Evolutionary conservation across 2,888 invertebrate genomes (phyloP), one percentile per base, ranked within the genome.

Genomic region (Sphaeridia pumilis): DNA sequence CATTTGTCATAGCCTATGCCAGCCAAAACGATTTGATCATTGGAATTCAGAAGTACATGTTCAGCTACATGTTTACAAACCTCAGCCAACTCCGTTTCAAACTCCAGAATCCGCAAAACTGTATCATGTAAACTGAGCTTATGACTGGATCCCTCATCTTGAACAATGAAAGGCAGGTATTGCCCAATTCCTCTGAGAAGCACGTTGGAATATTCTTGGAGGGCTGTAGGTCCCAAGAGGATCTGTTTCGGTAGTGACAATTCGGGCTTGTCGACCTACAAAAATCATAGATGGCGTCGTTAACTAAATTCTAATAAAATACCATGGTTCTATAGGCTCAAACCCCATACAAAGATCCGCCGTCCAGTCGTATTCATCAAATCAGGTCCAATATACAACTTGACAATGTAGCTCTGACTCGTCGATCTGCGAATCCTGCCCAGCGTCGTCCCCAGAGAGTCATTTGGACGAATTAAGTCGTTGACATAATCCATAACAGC

Each of bases 331-430:
- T n/a, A n/a, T n/a, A n/a, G n/a, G n/a, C n/a, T n/a, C n/a, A n/a
- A n/a, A n/a, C n/a, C n/a, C n/a, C 85, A 84, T 67, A 87, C 71
- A 1, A 79, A 77, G 50, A 87, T 75, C 53, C 81, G 75, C 67
- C 82, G 83, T 1, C 77, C 68, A 0, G 80, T 77, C 4, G 80
- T 78, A 66, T 87, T 84, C 52, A 74, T 76, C 0, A 83, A 81
- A 71, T 85, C 83, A 0, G 81, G 77, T 63, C 79, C 79, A 35
- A 87, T 77, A 61, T 79, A 79, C 55, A 84, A 79, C 0, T 86
- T 85, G 55, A 87, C 77, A 7, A 87, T 31, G 26, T 59, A 62
- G 38, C 58, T 58, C 38, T 62, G 61, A 3, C 59, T 58, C 5
- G 61, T 62, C 45, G 58, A 56, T 5, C 58, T 49, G 53, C 58